Evolutionary conservation across 2,888 invertebrate genomes (phyloP), one percentile per base, ranked within the genome.

Genomic region (Cephus pulcher): DNA sequence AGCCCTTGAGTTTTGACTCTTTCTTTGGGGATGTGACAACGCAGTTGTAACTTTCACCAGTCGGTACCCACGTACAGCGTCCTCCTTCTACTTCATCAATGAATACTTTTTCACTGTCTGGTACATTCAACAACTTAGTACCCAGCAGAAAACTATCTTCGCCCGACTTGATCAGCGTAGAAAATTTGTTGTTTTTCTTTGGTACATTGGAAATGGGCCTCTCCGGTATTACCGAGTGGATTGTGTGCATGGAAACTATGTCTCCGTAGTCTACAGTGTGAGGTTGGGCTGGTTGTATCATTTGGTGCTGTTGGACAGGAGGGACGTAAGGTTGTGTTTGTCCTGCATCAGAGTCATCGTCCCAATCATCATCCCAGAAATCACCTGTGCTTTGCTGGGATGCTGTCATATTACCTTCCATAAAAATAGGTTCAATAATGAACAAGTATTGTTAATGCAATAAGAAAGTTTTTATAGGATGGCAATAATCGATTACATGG

Each of bases 11-110:
- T 93, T 99, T 99, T 0, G 97, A 96, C 92, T 98, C 98, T 91
- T 99, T 99, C 90, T 98, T 99, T 11, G 99, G 99, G 78, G 98
- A 98, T 30, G 98, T 96, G 40, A 99, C 96, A 76, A 95, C 93
- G 80, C 99, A 99, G 11, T 94, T 94, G 89, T 98, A 98, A 2
- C 95, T 94, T 80, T 96, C 94, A 75, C 93, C 92, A 79, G 95
- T 94, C 0, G 95, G 94, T 79, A 95, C 93, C 98, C 98, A 99
- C 80, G 94, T 93, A 87, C 95, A 96, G 34, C 94, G 93, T 79
- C 95, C 95, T 82, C 95, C 96, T 80, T 95, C 94, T 83, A 89
- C 88, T 83, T 96, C 96, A 84, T 95, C 92, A 79, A 97, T 95
- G 86, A 93, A 94, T 56, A 97, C 94, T 91, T 95, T 94, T 82